Percentiles rank a stretch among this genome's conserved stretches.
phyloP scores from a whole-genome alignment of 2,888 invertebrate genomes.

The Cerceris rybyensis region DNA sequence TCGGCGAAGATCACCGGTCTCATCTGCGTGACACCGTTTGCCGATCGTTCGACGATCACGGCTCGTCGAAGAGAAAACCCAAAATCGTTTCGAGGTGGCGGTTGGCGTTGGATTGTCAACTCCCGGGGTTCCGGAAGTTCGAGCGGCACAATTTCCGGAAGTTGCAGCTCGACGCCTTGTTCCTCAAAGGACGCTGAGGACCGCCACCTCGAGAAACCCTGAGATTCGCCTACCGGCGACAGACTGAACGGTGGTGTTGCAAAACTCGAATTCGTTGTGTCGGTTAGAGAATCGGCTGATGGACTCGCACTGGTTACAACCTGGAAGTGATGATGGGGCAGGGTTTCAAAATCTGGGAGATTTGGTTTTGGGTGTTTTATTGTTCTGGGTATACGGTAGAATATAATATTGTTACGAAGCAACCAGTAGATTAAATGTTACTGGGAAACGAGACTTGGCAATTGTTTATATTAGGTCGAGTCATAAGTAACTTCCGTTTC shows the following conservation, averaged over 20 bases:
- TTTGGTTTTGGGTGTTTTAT: no score
- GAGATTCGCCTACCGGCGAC: constrained; percentile 93
- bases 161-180: constrained; percentile 85
- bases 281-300: constrained; percentile 92
- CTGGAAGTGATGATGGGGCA: constrained; percentile 65
- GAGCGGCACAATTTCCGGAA: constrained; percentile 88
- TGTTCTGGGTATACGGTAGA: no score
- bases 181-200: constrained; percentile 90
- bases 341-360: neutral
- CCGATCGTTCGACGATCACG: constrained; percentile 88
- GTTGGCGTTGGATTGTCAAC: constrained; percentile 90
- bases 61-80: constrained; percentile 96
- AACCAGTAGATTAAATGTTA: no score
- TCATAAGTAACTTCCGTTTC: no score
- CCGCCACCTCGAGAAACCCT: constrained; percentile 91
- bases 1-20: constrained; percentile 94
- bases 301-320: constrained; percentile 92
- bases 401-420: no score
- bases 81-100: constrained; percentile 94
- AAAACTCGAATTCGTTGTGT: constrained; percentile 93
- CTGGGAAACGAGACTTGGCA: no score
- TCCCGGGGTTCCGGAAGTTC: constrained; percentile 88
- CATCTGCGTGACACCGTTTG: constrained; percentile 83
- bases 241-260: constrained; percentile 93
- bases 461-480: no score